Evolutionary conservation across 2,888 invertebrate genomes (phyloP).

Genomic region (Lasius fuliginosus): DNA sequence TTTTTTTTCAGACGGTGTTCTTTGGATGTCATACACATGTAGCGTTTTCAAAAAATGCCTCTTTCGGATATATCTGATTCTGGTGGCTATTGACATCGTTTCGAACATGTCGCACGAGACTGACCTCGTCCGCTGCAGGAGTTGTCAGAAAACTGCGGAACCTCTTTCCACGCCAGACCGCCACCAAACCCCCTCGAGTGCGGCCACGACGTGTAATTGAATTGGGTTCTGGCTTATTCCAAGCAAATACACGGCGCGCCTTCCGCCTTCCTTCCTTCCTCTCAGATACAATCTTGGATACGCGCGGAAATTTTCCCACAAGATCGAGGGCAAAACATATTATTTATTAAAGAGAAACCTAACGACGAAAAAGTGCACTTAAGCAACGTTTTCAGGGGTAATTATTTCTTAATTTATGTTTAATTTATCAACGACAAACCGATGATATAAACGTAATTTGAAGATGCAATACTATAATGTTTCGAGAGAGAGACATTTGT

Average conservation of each 20-base stretch:
- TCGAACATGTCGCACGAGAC: slow-evolving; percentile 69
- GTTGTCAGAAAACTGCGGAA: slow-evolving; percentile 71
- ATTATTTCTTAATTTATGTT: not conserved
- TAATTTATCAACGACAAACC: not conserved
- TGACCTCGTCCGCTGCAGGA: slow-evolving; percentile 54
- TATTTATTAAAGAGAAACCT: slow-evolving; percentile 42
- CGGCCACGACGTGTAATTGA: slow-evolving; percentile 76
- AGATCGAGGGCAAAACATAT: slow-evolving; percentile 38
- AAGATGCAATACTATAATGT: not conserved
- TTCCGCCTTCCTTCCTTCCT: slow-evolving; percentile 23
- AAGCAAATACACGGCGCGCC: slow-evolving; percentile 55
- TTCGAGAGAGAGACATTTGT: not conserved
- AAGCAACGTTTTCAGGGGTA: not conserved
- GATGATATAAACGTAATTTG: not conserved
- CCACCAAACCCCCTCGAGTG: slow-evolving; percentile 61
- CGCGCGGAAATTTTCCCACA: slow-evolving; percentile 33
- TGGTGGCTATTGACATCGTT: slow-evolving; percentile 57
- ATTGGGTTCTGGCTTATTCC: slow-evolving; percentile 71
- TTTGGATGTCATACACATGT: not conserved
- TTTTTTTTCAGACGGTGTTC: not conserved
- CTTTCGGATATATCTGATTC: slow-evolving; percentile 57
- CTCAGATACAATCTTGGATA: slow-evolving; percentile 44
- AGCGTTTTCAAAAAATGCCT: slow-evolving; percentile 53
- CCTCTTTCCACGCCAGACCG: slow-evolving; percentile 56
- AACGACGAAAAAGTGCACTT: not conserved